Conservation (phyloP, 64 coral and sea anemone species). For the Montipora efflorescens region DNA sequence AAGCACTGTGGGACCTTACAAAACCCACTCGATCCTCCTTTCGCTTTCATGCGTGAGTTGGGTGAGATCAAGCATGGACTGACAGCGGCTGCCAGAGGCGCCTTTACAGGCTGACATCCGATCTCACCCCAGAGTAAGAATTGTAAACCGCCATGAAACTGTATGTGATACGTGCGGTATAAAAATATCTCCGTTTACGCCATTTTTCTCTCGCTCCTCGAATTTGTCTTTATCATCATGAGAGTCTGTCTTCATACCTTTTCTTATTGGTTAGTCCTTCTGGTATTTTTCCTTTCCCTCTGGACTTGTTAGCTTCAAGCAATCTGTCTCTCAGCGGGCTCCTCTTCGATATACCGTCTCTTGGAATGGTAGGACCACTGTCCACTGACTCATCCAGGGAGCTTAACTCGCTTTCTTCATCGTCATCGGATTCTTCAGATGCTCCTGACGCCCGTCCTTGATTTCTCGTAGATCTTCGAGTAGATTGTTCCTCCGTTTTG, state of each 20-base stretch:
- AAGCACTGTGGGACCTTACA: too few species aligned
- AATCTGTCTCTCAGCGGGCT: not conserved
- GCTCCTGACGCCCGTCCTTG: not conserved
- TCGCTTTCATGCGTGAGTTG: too few species aligned
- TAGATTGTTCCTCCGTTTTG: not conserved
- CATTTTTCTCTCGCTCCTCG: not conserved
- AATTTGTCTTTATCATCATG: not conserved
- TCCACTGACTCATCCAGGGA: slow-evolving; percentile 21
- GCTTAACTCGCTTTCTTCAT: not conserved
- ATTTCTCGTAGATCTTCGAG: slow-evolving; percentile 22
- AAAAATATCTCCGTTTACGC: not conserved
- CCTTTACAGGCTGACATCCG: too few species aligned
- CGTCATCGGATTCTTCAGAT: not conserved
- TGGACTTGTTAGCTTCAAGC: not conserved
- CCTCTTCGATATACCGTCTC: not conserved
- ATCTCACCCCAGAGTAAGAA: too few species aligned
- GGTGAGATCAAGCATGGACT: too few species aligned
- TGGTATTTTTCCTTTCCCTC: not conserved
- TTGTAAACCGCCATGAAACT: too few species aligned
- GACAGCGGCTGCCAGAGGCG: too few species aligned
- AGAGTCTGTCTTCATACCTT: not conserved
- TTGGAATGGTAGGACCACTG: not conserved
- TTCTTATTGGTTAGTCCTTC: not conserved
- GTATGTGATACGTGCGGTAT: too few species aligned
- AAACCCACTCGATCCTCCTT: too few species aligned